Conservation (phyloP, 1,140 invertebrate genomes). For the Phocides pigmalion region DNA sequence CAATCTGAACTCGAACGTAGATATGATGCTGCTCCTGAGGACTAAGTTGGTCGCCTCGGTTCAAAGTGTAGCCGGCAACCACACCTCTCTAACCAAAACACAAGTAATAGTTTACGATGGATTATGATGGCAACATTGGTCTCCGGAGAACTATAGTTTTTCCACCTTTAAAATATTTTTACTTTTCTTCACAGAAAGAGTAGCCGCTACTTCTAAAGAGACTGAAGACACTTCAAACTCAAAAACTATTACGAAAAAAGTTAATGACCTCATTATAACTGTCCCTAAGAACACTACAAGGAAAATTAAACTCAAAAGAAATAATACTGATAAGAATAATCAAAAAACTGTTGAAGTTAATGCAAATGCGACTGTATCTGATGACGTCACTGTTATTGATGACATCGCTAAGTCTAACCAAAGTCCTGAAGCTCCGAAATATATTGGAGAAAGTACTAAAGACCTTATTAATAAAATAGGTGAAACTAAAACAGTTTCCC, state of each 20-base stretch:
- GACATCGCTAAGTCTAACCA: background rate
- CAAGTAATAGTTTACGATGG: too few relatives aligned
- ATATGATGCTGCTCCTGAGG: too few relatives aligned
- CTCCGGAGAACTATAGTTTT: too few relatives aligned
- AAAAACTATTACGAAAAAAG: slow-evolving; percentile 56
- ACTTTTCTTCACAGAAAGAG: slow-evolving; percentile 16
- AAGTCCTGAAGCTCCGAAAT: background rate
- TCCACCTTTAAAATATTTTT: background rate
- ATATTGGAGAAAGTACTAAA: background rate
- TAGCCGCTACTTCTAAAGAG: slow-evolving; percentile 13
- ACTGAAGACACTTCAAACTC: slow-evolving; percentile 26
- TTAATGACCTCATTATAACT: slow-evolving; percentile 67
- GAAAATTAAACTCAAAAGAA: slow-evolving; percentile 79
- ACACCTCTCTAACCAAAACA: too few relatives aligned
- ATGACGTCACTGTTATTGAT: slow-evolving; percentile 8
- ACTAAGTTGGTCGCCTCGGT: too few relatives aligned
- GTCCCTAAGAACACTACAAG: slow-evolving; percentile 57
- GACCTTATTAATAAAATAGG: background rate
- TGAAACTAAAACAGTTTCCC: slow-evolving; percentile 23
- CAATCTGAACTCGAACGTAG: too few relatives aligned
- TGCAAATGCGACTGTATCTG: background rate
- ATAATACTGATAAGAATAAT: slow-evolving; percentile 46
- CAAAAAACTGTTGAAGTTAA: slow-evolving; percentile 6
- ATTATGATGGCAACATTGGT: too few relatives aligned
- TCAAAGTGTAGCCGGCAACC: too few relatives aligned